phyloP scores from a whole-genome alignment of 1,140 invertebrate species.

The Belonocnema kinseyi region DNA sequence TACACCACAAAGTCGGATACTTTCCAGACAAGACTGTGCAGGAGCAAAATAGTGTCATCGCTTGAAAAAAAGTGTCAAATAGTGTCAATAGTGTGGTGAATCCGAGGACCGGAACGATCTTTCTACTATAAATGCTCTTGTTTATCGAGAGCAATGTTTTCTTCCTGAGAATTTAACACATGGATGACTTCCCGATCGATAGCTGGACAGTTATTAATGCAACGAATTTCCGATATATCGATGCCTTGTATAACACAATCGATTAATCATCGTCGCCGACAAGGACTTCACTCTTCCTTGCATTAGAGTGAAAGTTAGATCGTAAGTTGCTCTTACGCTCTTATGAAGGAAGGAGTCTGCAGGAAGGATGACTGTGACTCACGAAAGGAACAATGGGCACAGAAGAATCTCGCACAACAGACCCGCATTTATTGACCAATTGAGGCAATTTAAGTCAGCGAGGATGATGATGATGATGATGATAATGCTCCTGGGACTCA shows the following conservation, averaged over 20 bases:
- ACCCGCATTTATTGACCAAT: conserved; percentile 28
- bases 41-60: too few relatives aligned
- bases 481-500: background rate
- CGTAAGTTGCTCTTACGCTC: background rate
- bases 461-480: conserved; percentile 1
- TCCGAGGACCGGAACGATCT: too few relatives aligned
- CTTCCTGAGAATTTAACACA: too few relatives aligned
- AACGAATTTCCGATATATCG: conserved; percentile 1
- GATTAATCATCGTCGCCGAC: conserved; percentile 21
- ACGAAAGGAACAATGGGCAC: conserved; percentile 22
- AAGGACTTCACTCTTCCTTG: conserved; percentile 21
- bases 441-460: conserved; percentile 25
- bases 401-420: conserved; percentile 4
- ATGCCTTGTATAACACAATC: conserved; percentile 2
- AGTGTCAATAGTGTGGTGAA: too few relatives aligned
- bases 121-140: too few relatives aligned
- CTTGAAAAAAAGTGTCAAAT: too few relatives aligned
- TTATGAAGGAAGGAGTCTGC: background rate
- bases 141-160: too few relatives aligned
- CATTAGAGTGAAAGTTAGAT: conserved; percentile 23
- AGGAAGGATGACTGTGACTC: background rate
- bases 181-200: background rate
- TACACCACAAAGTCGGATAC: too few relatives aligned
- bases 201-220: conserved; percentile 8
- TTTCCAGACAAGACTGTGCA: too few relatives aligned